Base-by-base conservation (phyloP, 1,140 invertebrate genomes). In the Elysia chlorotica region DNA sequence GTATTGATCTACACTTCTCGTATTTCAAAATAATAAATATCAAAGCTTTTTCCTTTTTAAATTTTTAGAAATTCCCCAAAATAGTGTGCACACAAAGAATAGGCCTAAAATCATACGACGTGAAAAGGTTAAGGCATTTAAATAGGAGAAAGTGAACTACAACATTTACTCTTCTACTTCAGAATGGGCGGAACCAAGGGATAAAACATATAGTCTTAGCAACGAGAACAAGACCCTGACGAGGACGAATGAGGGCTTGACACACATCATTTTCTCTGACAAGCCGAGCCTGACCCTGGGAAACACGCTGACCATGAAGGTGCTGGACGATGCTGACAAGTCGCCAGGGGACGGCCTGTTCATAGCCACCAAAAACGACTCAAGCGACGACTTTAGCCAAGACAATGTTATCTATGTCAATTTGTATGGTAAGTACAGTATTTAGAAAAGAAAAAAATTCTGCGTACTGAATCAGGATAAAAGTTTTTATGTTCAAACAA, bases 221-320 rank as follows among this genome's bases (percentile, higher is more conserved):
- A 82, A 84, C 76, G 85, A 86, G 56, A 78, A 82, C 65, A 81
- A 79, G 57, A 84, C 78, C 33, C 82, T 78, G 1, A 84, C 82
- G 2, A 65, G 81, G 37, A 74, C 71, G 23, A 35, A 53, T 14
- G 71, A 73, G n/a, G 79, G 80, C 25, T 25, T 78, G 6, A 79
- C 79, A 5, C 38, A 65, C 36, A 76, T 84, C 0, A 73, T 85
- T 5, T 83, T 85, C 63, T 86, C 85, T 0, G 78, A 73, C 35
- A 57, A 28, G 2, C 65, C 71, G 14, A 77, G 74, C 37, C 82
- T 81, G 57, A 65, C 62, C 17, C 69, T 79, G 25, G 83, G 83
- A 28, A 77, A 81, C 28, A 72, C 76, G 0, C 74, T 86, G 14
- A 78, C 77, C 31, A 81, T 86, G 63, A 79, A 76, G 37, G 66